A percentile compares a stretch with the other conserved stretches of the same genome.
Evolutionary conservation across 2,888 invertebrate species (phyloP).

Genomic region (Parnassius apollo): DNA sequence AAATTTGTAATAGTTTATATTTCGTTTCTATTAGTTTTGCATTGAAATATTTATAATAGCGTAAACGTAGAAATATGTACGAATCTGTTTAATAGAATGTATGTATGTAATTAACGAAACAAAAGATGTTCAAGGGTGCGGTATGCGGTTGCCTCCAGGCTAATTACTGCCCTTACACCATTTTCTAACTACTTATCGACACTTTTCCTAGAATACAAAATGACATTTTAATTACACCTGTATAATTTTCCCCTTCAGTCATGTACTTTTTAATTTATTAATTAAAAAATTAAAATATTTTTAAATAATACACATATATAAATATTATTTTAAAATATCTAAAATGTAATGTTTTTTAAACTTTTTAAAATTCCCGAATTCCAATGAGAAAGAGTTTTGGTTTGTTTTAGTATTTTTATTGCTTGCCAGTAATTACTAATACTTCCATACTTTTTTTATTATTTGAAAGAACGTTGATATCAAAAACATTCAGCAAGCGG

Average conservation of each 20-base stretch:
- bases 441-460: no score
- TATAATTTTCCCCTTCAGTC: not conserved
- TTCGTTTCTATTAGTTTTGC: no score
- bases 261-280: not conserved
- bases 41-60: no score
- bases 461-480: no score
- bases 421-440: no score
- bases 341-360: not conserved
- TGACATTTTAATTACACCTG: conserved; percentile 1
- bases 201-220: conserved; percentile 8
- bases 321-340: no score
- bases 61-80: no score
- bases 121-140: conserved; percentile 26
- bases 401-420: no score
- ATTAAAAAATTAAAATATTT: not conserved
- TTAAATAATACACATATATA: no score
- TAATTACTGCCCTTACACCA: conserved; percentile 17
- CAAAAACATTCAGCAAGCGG: no score
- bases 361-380: not conserved
- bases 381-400: no score
- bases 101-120: conserved; percentile 18
- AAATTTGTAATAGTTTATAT: no score
- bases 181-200: conserved; percentile 6
- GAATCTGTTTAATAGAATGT: not conserved
- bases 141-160: conserved; percentile 4